Base-by-base conservation (phyloP, 2,113 vertebrate genomes). In the Calcarius ornatus region DNA sequence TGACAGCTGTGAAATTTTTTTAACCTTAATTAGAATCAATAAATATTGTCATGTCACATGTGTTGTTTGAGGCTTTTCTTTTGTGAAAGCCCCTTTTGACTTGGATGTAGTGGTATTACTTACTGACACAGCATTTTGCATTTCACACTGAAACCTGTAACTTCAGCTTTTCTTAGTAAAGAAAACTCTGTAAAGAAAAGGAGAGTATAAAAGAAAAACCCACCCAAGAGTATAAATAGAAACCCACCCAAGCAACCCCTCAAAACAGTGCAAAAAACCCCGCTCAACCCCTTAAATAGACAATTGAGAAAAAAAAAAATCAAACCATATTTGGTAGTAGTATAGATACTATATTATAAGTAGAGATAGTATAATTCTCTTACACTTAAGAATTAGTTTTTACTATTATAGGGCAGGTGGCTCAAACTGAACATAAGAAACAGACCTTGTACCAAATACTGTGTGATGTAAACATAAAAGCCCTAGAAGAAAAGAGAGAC, bases 1-100 rank as follows among this genome's bases (percentile, higher is more conserved):
- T 95, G 94, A 86, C 86, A 95, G 83, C 79, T 95, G 94, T 97
- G 94, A 93, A 79, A 65, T 94, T 95, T 97, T 97, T 95, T 91
- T 84, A 96, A 96, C 37, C 61, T 91, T 87, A 77, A 93, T 93
- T 95, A 63, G 91, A 88, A 96, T 82, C 81, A 97, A 96, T 97
- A 97, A 97, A 97, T 92, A 94, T 95, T 73, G 86, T 95, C 81
- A 84, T 72, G 93, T 87, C 85, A 81, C 50, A 1, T 37, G n/a
- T 42, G 65, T 35, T 87, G 78, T 63, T 64, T 66, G 64, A 86
- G 66, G 50, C 18, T 68, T 90, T 94, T 95, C 38, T 96, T 92
- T 80, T 38, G 19, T 25, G 43, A 53, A 69, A 69, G 42, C 5
- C 40, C 81, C 40, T 79, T 91, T 93, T 59, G 64, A 45, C n/a